phyloP scores from a whole-genome alignment of 2,888 invertebrate genomes.

The Drosophila quinaria region DNA sequence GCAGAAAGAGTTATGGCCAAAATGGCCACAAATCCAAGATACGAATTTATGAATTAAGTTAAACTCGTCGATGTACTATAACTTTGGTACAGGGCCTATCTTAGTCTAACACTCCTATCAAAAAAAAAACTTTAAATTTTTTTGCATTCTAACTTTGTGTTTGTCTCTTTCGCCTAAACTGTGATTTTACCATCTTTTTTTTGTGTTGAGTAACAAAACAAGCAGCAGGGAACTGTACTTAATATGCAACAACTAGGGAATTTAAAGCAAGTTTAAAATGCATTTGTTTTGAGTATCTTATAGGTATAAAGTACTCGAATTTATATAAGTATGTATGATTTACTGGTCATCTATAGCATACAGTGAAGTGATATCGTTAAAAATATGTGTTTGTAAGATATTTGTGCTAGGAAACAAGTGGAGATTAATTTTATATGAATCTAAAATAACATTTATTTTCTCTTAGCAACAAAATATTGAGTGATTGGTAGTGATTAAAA shows the following conservation, averaged over 20 bases:
- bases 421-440: no score
- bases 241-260: constrained; percentile 39
- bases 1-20: not conserved
- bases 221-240: constrained; percentile 25
- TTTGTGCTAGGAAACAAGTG: no score
- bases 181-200: constrained; percentile 32
- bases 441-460: no score
- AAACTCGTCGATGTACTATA: not conserved
- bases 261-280: constrained; percentile 14
- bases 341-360: not conserved
- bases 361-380: not conserved
- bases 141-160: constrained; percentile 35
- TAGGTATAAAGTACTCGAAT: not conserved
- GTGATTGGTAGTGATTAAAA: not conserved
- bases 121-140: not conserved
- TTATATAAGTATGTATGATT: not conserved
- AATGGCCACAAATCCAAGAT: not conserved
- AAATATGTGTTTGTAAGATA: no score
- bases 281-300: not conserved
- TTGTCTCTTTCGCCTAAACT: constrained; percentile 33
- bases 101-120: not conserved
- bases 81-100: constrained; percentile 5
- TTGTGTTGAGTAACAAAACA: constrained; percentile 39
- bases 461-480: not conserved
- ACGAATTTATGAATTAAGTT: not conserved